Base-by-base conservation (phyloP, 2,113 vertebrate species). In the Pygoscelis adeliae region DNA sequence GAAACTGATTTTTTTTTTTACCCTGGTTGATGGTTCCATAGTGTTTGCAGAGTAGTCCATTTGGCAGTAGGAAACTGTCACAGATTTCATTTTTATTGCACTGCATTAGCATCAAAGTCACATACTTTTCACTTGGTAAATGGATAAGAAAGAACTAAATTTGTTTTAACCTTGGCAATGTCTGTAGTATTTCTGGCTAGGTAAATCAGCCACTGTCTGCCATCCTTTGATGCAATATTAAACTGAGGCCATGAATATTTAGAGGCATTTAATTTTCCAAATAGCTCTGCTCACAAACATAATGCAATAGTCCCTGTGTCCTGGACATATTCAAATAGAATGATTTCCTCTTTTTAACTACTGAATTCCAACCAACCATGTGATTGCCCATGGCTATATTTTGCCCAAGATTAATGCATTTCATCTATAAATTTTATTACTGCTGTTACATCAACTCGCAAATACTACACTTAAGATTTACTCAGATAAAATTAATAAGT, bases 181-280 rank as follows among this genome's bases (percentile, higher is more conserved):
- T 66, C 55, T 86, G 40, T 53, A 88, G 67, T n/a, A 79, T 91
- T 96, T 92, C 90, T 90, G 32, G 47, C 13, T 93, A 70, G 42
- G 59, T 70, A 95, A 92, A 93, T 93, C 89, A 90, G 46, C 46
- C 17, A 30, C 46, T 83, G 8, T 42, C 58, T 80, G 42, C 74
- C 74, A 86, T 73, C 27, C 76, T 85, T 90, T 2, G 3, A 80
- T 77, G 63, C 12, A 91, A 83, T 80, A 86, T 83, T 83, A 80
- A 86, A 62, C 42, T 66, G 32, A 88, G 26, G 18, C 12, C n/a
- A 90, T 71, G 82, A 95, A 93, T 94, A 90, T 88, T 90, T 93
- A 83, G 32, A 91, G 15, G 9, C 15, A 86, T 81, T 94, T 96
- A 19, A 62, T 93, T 91, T 93, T 88, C 42, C 38, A 66, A 77